Conservation (phyloP, 2,888 invertebrate species). For the Drosophila pegasa region DNA sequence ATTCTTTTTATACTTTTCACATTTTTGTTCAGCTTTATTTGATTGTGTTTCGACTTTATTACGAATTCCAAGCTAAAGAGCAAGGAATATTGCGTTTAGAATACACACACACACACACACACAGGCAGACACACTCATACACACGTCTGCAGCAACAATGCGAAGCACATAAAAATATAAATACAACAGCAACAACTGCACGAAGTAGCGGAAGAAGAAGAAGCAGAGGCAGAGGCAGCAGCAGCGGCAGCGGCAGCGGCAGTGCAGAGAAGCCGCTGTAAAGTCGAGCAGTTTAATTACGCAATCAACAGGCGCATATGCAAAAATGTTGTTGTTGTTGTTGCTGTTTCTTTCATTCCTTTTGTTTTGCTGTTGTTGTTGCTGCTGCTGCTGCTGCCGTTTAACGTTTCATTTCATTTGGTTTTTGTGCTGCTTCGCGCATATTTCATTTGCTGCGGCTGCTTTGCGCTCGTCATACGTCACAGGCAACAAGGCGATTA, state of each 20-base stretch:
- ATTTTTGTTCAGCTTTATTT: constrained; percentile 25
- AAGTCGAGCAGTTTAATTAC: constrained; percentile 50
- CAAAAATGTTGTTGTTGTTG: constrained; percentile 29
- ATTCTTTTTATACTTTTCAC: constrained; percentile 14
- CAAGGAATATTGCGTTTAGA: constrained; percentile 34
- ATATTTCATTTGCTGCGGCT: constrained; percentile 45
- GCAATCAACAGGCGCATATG: constrained; percentile 57
- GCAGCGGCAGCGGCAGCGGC: not conserved
- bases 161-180: constrained; percentile 28
- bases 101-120: constrained; percentile 2
- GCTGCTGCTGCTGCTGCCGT: constrained; percentile 21
- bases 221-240: constrained; percentile 3
- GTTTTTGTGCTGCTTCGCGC: constrained; percentile 46
- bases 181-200: constrained; percentile 14
- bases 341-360: constrained; percentile 5
- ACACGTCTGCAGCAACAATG: not conserved
- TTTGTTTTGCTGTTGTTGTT: constrained; percentile 28
- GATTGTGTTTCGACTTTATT: constrained; percentile 50
- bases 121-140: too few species aligned
- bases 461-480: constrained; percentile 51
- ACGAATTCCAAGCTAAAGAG: constrained; percentile 48
- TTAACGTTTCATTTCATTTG: constrained; percentile 54
- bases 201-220: not conserved
- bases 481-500: constrained; percentile 40
- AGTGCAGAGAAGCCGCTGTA: constrained; percentile 9